Evolutionary conservation across 2,888 invertebrate genomes (phyloP), one percentile per base, ranked within the genome.

Genomic region (Penaeus monodon): DNA sequence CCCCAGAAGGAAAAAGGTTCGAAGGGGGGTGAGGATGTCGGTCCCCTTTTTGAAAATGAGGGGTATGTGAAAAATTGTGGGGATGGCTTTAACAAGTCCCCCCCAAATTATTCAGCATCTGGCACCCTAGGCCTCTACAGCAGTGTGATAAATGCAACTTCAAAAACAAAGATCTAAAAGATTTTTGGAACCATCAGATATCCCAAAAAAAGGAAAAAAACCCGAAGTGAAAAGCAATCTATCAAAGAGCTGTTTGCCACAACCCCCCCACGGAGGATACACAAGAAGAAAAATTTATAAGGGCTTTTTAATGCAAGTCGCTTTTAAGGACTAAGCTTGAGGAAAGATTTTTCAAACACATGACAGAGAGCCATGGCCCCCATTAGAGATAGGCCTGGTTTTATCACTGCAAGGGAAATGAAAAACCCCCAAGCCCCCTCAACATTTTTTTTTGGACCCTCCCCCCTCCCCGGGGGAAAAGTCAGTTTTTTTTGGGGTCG

Each of bases 41-140:
- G 66, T 44, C 44, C n/a, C n/a, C n/a, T n/a, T n/a, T n/a, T n/a
- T n/a, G 65, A 70, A 57, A 78, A 29, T 57, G 78, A 29, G 22
- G 81, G 85, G 85, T 85, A 81, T 85, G 85, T 85, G 73, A n/a
- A 66, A 44, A 64, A 64, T 70, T 85, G 85, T 81, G n/a, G 85
- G 66, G 81, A 81, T 57, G 81, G 81, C n/a, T 85, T 80, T 80
- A 44, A 29, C 57, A 65, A 85, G 68, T 29, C n/a, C n/a, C 66
- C n/a, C n/a, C 27, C 33, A 74, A 27, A 64, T 84, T 44, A 24
- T 63, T 12, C 44, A 68, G 68, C 84, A 84, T 84, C 63, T 79
- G 24, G 63, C 27, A 65, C 38, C 84, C 79, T 79, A 70, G 63
- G 70, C 79, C 79, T 12, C 4, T 29, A 14, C 49, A 38, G 27